Evolutionary conservation across 2,113 vertebrate genomes (phyloP), one percentile per base, ranked within the genome.

Genomic region (Gymnobelideus leadbeateri): DNA sequence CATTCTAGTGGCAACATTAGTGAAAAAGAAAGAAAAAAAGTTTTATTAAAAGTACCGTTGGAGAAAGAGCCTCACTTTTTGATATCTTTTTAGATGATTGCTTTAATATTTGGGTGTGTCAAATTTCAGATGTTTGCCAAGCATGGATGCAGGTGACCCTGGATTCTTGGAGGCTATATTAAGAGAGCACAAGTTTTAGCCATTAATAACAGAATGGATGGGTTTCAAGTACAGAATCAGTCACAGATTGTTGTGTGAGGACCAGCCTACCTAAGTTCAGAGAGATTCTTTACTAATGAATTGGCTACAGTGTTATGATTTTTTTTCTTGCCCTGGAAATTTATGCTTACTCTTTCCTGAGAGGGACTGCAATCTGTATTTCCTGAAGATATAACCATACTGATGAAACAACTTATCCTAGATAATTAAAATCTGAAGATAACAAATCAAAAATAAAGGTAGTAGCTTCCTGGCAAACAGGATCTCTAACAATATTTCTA

Each of bases 1-100:
- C 54, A 94, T 94, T 61, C 89, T 95, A 94, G 92, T 37, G 90
- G 16, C 89, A 93, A 89, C 37, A 28, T 84, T 77, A 19, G 37
- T n/a, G 31, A 21, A 21, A 43, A 43, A 43, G 61, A 77, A 77
- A 8, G 19, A 43, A 84, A 84, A 6, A 43, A n/a, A n/a, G 31
- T 68, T 31, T 68, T 37, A 68, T 1, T 8, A 68, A 68, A 68
- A 37, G 26, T n/a, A n/a, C 12, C 16, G 12, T 16, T 43, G 1
- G 19, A 43, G 37, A 84, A 84, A 8, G 61, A 37, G 37, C 8
- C n/a, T 77, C 5, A 77, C 16, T 84, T 84, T n/a, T 84, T 84
- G 14, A 43, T 77, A 21, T 77, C 14, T 8, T 16, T n/a, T 77
- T 77, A 77, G 16, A 43, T 77, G 31, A n/a, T 77, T 77, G 37